phyloP scores from a whole-genome alignment of 1,140 invertebrate species.

The Ips nitidus region DNA sequence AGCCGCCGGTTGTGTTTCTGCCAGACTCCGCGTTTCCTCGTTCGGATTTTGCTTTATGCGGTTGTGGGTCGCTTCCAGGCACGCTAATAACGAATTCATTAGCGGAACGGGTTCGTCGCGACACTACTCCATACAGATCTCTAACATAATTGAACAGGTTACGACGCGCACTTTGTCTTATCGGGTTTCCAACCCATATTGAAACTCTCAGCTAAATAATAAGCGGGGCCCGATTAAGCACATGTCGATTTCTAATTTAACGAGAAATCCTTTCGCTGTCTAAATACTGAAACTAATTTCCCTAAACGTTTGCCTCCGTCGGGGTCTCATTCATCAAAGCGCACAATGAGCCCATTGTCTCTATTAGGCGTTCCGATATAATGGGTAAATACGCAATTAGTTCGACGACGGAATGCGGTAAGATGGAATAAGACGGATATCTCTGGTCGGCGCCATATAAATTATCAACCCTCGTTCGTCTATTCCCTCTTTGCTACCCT shows the following conservation, averaged over 20 bases:
- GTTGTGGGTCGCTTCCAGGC: too few species aligned
- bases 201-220: too few species aligned
- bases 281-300: conserved; percentile 30
- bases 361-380: conserved; percentile 26
- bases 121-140: neutral
- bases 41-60: conserved; percentile 16
- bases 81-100: too few species aligned
- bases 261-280: conserved; percentile 12
- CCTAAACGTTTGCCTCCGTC: conserved; percentile 29
- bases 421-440: conserved; percentile 14
- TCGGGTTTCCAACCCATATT: too few species aligned
- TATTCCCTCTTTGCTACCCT: too few species aligned
- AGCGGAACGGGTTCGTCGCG: too few species aligned
- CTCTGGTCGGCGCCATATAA: neutral
- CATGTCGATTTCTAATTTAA: conserved; percentile 13
- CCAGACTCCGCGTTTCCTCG: conserved; percentile 19
- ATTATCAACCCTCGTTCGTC: neutral
- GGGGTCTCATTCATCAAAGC: conserved; percentile 26
- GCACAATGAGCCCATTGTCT: conserved; percentile 29
- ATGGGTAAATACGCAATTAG: conserved; percentile 33
- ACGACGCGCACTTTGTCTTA: too few species aligned
- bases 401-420: conserved; percentile 4
- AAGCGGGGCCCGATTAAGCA: neutral
- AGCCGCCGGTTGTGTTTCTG: conserved; percentile 40
- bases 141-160: neutral